Percentiles rank a stretch among this genome's conserved stretches.
phyloP scores from a whole-genome alignment of 2,888 invertebrate genomes.

The Cosmorhoe ocellata region DNA sequence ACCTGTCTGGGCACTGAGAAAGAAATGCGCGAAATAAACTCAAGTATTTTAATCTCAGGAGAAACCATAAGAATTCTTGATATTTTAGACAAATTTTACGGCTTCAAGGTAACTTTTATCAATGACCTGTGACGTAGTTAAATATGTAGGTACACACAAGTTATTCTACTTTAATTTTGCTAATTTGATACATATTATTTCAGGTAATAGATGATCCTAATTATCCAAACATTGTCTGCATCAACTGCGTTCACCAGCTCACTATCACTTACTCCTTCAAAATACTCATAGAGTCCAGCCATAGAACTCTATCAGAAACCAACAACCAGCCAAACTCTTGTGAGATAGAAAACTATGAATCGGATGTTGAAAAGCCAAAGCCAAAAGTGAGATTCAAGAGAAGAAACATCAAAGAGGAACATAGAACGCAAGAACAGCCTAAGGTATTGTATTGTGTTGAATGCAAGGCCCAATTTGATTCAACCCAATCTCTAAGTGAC shows the following conservation, averaged over 20 bases:
- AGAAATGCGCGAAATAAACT: constrained; percentile 65
- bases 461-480: constrained; percentile 65
- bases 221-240: constrained; percentile 65
- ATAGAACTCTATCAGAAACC: constrained; percentile 53
- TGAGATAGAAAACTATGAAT: constrained; percentile 53
- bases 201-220: constrained; percentile 50
- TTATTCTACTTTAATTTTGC: too few relatives aligned
- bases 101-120: constrained; percentile 56
- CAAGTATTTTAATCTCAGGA: constrained; percentile 58
- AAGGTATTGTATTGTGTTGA: constrained; percentile 65
- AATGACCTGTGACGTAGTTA: too few relatives aligned
- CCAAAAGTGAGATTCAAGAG: constrained; percentile 39
- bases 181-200: constrained; percentile 12
- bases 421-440: constrained; percentile 38
- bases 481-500: constrained; percentile 51
- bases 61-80: constrained; percentile 60
- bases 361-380: constrained; percentile 48
- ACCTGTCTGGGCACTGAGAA: constrained; percentile 64
- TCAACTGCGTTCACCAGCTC: constrained; percentile 71
- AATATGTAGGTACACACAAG: too few relatives aligned
- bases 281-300: constrained; percentile 64
- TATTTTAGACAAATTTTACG: constrained; percentile 67
- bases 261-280: constrained; percentile 76
- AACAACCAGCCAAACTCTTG: constrained; percentile 42
- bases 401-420: constrained; percentile 37